phyloP scores from a whole-genome alignment of 37 sponge, comb jelly and placozoan species.

The Aplysina aerophoba region DNA sequence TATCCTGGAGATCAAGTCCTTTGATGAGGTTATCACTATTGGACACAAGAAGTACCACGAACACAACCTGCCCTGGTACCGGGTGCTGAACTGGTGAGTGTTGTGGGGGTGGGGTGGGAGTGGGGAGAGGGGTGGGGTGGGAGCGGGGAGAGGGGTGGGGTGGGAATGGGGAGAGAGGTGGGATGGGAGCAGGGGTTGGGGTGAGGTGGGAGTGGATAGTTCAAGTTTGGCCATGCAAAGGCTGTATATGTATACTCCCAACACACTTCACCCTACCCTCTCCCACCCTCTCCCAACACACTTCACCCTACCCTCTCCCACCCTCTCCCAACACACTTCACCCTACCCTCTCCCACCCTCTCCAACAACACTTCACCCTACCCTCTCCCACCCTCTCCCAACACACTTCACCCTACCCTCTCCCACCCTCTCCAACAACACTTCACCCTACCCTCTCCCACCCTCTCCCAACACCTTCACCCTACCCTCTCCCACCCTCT shows the following conservation, averaged over 20 bases:
- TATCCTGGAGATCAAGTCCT: constrained; percentile 78
- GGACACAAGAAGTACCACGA: constrained; percentile 92
- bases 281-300: not conserved
- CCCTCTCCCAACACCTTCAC: too few species aligned
- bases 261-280: not conserved
- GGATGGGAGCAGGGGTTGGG: too few species aligned
- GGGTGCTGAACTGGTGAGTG: constrained; percentile 87
- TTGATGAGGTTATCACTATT: constrained; percentile 93
- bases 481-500: not conserved
- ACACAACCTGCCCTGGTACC: constrained; percentile 84
- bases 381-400: too few species aligned
- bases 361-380: not conserved
- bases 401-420: not conserved
- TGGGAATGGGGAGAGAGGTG: too few species aligned
- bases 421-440: not conserved
- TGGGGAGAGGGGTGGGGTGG: too few species aligned
- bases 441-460: too few species aligned
- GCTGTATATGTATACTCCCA: too few species aligned
- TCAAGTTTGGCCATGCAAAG: too few species aligned
- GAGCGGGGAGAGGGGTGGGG: too few species aligned
- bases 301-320: not conserved
- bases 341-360: not conserved
- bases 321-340: too few species aligned
- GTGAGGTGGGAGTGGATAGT: too few species aligned
- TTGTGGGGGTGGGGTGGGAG: not conserved